Percentiles rank a stretch among this genome's conserved stretches.
Evolutionary conservation across 1,140 invertebrate species (phyloP).

Genomic region (Samia ricini): DNA sequence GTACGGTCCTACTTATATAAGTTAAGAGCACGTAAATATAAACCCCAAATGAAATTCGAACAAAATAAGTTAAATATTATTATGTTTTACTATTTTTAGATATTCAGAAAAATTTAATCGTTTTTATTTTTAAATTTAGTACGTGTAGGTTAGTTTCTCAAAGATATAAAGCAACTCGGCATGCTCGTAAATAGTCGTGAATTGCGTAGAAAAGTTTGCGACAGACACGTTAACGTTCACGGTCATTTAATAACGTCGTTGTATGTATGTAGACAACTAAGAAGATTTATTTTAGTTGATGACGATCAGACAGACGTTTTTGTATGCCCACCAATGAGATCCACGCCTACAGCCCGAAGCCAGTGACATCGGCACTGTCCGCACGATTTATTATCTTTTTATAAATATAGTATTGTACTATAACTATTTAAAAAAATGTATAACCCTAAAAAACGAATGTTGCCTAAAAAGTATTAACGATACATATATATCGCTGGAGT

Average conservation of each 20-base stretch:
- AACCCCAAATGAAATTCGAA: too few species aligned
- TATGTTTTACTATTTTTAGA: too few species aligned
- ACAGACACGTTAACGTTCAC: slow-evolving; percentile 17
- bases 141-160: neutral
- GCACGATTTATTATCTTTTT: slow-evolving; percentile 28
- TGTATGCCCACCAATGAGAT: slow-evolving; percentile 10
- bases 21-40: too few species aligned
- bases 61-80: too few species aligned
- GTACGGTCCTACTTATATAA: too few species aligned
- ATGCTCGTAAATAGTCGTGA: slow-evolving; percentile 15
- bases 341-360: slow-evolving; percentile 27
- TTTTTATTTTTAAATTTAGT: too few species aligned
- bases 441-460: neutral
- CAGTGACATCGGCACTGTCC: slow-evolving; percentile 28
- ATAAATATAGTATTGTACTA: slow-evolving; percentile 14
- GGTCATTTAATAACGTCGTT: slow-evolving; percentile 16
- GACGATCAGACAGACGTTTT: slow-evolving; percentile 11
- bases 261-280: slow-evolving; percentile 15
- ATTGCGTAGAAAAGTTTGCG: slow-evolving; percentile 17
- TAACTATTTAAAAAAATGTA: neutral
- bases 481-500: too few species aligned
- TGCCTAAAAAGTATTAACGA: neutral
- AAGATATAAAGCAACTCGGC: neutral
- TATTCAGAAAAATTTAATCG: too few species aligned
- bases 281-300: slow-evolving; percentile 19